Conservation (phyloP, 1,140 invertebrate species). For the Musca vetustissima region DNA sequence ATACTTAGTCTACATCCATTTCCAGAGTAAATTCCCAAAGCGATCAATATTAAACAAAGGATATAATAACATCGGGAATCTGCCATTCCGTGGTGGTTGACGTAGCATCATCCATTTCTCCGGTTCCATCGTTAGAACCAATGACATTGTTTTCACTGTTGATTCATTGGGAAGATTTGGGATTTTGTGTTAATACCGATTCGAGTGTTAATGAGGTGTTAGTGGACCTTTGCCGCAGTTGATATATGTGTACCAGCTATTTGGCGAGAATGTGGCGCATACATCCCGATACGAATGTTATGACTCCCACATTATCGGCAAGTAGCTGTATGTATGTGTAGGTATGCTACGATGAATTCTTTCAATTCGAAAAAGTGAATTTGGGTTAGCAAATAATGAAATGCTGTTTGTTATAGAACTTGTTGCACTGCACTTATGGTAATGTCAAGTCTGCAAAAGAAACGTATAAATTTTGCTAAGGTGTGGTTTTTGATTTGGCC, state of each 20-base stretch:
- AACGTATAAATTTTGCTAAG: no score
- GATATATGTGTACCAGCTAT: conserved; percentile 14
- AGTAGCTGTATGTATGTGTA: no score
- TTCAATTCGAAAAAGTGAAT: neutral
- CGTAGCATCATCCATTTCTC: neutral
- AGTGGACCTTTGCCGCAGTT: neutral
- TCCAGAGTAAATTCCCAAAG: neutral
- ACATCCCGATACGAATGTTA: no score
- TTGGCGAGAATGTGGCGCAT: neutral
- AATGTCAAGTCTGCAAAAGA: no score
- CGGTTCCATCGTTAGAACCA: neutral
- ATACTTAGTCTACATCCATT: neutral
- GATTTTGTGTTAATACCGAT: no score
- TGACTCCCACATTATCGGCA: no score
- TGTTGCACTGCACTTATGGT: no score
- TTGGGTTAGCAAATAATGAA: neutral
- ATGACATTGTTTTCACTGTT: neutral
- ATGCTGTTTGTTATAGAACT: neutral
- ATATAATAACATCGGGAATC: conserved; percentile 28
- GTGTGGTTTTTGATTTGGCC: no score
- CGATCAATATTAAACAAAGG: conserved; percentile 1
- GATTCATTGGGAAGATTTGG: neutral
- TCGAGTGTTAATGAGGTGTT: neutral
- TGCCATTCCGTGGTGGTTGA: conserved; percentile 24
- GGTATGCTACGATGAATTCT: no score